Evolutionary conservation across 2,888 invertebrate genomes (phyloP), one percentile per base, ranked within the genome.

Genomic region (Venusia cambrica): DNA sequence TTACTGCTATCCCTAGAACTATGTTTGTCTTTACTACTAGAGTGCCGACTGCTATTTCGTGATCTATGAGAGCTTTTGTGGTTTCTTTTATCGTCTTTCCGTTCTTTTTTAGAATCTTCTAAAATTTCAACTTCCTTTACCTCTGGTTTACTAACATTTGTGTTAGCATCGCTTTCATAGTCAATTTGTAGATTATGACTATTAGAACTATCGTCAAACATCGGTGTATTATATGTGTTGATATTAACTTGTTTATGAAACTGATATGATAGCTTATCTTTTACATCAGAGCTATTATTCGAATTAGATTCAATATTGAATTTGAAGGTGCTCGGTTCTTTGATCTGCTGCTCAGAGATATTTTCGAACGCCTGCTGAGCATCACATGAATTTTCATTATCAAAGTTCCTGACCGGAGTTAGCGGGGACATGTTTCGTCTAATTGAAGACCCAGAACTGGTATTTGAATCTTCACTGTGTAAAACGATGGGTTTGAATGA

Each of bases 281-380:
- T 76, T 6, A 26, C 57, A 21, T 79, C 75, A 2, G 55, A 30
- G 43, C 52, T 69, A 51, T 80, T 78, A 5, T 17, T 41, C 2
- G 65, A 39, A 2, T 84, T 83, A 0, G 66, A 43, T 45, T 87
- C 87, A 28, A 87, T 75, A 5, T 79, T 65, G 42, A 87, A 85
- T 52, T 76, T 64, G 34, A 87, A 85, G 0, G 74, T 56, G 49
- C 66, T 83, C 1, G 79, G 77, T 45, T 76, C 76, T 56, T 73
- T 73, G 1, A 69, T 74, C 20, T 69, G 66, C 27, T 73, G 78
- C 18, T 58, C 62, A 5, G 69, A 64, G 44, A 75, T 71, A 43
- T 77, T 72, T 42, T 87, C 85, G 31, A 84, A 87, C 1, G 72
- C 85, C 54, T 84, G 87, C 46, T 85, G 85, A 1, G 87, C 87